phyloP scores from a whole-genome alignment of 2,797 vertebrate genomes.

The Hyperoplus lanceolatus region DNA sequence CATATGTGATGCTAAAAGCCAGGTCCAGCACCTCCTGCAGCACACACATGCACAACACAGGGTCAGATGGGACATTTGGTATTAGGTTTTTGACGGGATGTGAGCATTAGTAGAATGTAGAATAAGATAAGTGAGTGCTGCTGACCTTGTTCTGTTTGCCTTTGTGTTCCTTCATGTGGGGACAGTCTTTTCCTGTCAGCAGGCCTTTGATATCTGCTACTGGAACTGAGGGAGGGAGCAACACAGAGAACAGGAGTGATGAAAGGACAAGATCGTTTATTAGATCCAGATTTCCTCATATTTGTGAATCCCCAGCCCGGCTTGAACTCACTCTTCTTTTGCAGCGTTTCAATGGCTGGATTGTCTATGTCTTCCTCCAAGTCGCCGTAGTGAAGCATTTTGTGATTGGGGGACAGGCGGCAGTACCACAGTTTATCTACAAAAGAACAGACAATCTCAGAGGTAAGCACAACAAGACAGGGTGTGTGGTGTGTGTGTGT shows the following conservation, averaged over 20 bases:
- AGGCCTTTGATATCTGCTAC: slow-evolving; percentile 94
- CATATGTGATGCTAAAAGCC: slow-evolving; percentile 94
- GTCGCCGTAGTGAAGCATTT: slow-evolving; percentile 96
- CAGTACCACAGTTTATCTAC: slow-evolving; percentile 98
- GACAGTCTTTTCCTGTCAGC: slow-evolving; percentile 94
- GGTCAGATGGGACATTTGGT: not conserved
- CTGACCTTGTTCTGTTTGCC: slow-evolving; percentile 97
- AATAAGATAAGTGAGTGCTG: slow-evolving; percentile 4
- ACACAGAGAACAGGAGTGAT: not conserved
- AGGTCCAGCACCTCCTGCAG: slow-evolving; percentile 92
- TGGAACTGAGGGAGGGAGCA: slow-evolving; percentile 85
- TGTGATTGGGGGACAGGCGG: slow-evolving; percentile 96
- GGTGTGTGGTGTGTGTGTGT: not conserved
- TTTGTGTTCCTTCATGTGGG: slow-evolving; percentile 94
- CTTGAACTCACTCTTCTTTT: slow-evolving; percentile 91
- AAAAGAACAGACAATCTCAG: not conserved
- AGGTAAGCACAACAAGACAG: not conserved
- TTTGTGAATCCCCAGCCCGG: not conserved
- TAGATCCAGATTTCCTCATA: not conserved
- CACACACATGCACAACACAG: not conserved
- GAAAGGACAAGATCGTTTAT: rapidly evolving
- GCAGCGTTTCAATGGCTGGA: slow-evolving; percentile 90
- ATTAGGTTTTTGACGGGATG: not conserved
- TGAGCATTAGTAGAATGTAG: rapidly evolving
- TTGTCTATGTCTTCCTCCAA: slow-evolving; percentile 88